A percentile compares a stretch with the other conserved stretches of the same genome.
These are phyloP conservation scores for Ischnura elegans DNA, from an alignment of 2,888 invertebrate genomes.

Conservation along the genomic window DNA sequence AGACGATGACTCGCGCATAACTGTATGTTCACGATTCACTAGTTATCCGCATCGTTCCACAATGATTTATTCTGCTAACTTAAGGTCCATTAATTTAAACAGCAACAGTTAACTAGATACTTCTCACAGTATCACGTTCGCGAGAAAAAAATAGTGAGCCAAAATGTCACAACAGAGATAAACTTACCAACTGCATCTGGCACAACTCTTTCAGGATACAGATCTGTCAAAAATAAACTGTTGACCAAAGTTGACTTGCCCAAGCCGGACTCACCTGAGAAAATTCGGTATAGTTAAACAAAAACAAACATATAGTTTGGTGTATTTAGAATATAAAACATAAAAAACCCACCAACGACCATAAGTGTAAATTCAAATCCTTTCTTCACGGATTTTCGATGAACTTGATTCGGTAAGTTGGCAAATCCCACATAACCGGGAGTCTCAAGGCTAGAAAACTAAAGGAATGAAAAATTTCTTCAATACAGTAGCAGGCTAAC, in stretches of 20 bases:
- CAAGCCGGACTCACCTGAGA: slow-evolving; percentile 87
- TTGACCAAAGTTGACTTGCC: slow-evolving; percentile 98
- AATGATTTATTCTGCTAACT: too few species aligned
- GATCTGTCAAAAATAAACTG: slow-evolving; percentile 95
- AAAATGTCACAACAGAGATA: neutral
- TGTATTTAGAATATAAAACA: neutral
- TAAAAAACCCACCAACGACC: slow-evolving; percentile 86
- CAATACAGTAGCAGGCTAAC: slow-evolving; percentile 50
- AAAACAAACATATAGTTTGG: neutral
- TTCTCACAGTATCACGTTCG: neutral
- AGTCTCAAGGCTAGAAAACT: slow-evolving; percentile 92
- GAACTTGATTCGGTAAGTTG: slow-evolving; percentile 97
- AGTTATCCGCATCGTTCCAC: too few species aligned
- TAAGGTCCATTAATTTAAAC: too few species aligned
- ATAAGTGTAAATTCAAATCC: slow-evolving; percentile 98
- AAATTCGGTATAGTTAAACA: neutral
- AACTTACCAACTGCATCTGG: slow-evolving; percentile 90
- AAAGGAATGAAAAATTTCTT: slow-evolving; percentile 74
- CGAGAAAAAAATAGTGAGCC: neutral
- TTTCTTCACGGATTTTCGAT: slow-evolving; percentile 97
- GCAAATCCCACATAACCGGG: slow-evolving; percentile 96
- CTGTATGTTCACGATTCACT: too few species aligned
- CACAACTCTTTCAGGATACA: slow-evolving; percentile 95
- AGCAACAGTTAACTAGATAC: too few species aligned
- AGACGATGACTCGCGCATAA: too few species aligned